phyloP scores from a whole-genome alignment of 2,113 vertebrate genomes.

The human region GRCh38 chr6:1867001-1867500 shows the following conservation, averaged over 20 bases:
- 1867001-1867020: neutral
- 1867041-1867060: neutral
- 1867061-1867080: neutral
- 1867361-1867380: neutral
- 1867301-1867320: neutral
- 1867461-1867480: neutral
- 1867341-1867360: neutral
- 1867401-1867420: neutral
- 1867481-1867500: neutral
- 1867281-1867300: neutral
- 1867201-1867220: neutral
- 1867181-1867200: slow-evolving; percentile 8
- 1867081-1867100: neutral
- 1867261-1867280: neutral
- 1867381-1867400: neutral
- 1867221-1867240: neutral
- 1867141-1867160: neutral
- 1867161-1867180: neutral
- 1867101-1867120: neutral
- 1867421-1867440: neutral
- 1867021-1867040: neutral
- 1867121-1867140: neutral
- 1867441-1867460: neutral
- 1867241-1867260: neutral
- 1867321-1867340: neutral